These are phyloP conservation scores for Rhinopomastus cyanomelas DNA, from an alignment of 2,113 vertebrate species.

Conservation along the genomic window DNA sequence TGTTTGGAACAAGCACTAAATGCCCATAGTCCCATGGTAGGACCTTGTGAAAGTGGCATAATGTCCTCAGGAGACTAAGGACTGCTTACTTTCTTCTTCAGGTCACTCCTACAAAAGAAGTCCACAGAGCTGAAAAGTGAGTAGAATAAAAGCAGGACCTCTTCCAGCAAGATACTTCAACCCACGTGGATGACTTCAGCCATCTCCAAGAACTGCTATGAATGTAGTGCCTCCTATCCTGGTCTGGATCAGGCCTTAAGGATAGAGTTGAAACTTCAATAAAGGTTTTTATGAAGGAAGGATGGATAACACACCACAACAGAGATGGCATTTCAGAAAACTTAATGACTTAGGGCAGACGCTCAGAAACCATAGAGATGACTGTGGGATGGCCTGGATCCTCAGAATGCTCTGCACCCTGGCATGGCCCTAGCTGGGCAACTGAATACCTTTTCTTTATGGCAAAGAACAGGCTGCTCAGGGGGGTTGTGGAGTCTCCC, in stretches of 20 bases:
- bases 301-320: conserved; percentile 57
- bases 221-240: conserved; percentile 29
- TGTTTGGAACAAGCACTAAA: not conserved
- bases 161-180: not conserved
- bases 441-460: not conserved
- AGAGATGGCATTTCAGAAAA: conserved; percentile 43
- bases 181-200: not conserved
- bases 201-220: not conserved
- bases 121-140: not conserved
- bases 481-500: too few relatives aligned
- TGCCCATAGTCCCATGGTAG: not conserved
- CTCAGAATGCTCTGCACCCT: not conserved
- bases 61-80: not conserved
- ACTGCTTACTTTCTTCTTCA: not conserved
- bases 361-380: conserved; percentile 44
- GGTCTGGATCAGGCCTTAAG: conserved; percentile 52
- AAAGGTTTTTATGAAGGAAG: conserved; percentile 34
- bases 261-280: conserved; percentile 46
- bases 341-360: conserved; percentile 61
- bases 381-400: conserved; percentile 56
- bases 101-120: not conserved
- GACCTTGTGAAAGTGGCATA: not conserved
- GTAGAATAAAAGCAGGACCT: not conserved
- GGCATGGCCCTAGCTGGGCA: not conserved
- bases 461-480: too few relatives aligned